A percentile compares a stretch with the other conserved stretches of the same genome.
phyloP scores from a whole-genome alignment of 2,888 invertebrate genomes.

The Crepidodera aurea region DNA sequence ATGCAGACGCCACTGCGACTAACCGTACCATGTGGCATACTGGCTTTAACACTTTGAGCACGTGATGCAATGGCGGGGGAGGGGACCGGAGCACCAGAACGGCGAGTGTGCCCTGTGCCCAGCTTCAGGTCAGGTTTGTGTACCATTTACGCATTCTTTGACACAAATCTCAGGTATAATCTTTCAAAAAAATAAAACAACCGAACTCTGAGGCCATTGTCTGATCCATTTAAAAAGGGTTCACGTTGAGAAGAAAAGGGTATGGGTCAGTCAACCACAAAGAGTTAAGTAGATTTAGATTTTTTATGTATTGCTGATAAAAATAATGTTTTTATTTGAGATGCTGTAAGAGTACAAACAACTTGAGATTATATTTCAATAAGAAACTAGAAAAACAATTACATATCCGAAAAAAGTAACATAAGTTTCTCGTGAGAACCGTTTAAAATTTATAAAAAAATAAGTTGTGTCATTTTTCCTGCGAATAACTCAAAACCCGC shows the following conservation, averaged over 20 bases:
- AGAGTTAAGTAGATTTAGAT: conserved; percentile 8
- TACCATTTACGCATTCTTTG: conserved; percentile 35
- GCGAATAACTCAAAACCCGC: too few species aligned
- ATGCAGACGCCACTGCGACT: conserved; percentile 25
- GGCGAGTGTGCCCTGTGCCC: conserved; percentile 30
- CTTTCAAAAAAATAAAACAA: conserved; percentile 35
- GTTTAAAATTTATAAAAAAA: too few species aligned
- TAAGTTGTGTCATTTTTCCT: too few species aligned
- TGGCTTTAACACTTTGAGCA: conserved; percentile 36
- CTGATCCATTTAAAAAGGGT: conserved; percentile 32
- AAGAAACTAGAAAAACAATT: neutral
- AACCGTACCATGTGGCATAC: conserved; percentile 29
- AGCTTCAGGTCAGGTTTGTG: conserved; percentile 38
- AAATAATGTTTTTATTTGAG: conserved; percentile 1
- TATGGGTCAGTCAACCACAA: conserved; percentile 5
- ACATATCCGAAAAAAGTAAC: too few species aligned
- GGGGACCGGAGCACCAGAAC: conserved; percentile 26
- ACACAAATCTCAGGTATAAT: conserved; percentile 41
- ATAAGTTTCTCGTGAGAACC: too few species aligned
- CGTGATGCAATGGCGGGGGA: conserved; percentile 31
- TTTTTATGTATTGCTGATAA: conserved; percentile 2
- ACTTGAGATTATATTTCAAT: neutral
- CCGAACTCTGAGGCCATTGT: conserved; percentile 30
- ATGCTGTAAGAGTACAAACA: conserved; percentile 1
- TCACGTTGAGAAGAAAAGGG: conserved; percentile 12